Evolutionary conservation across 2,888 invertebrate species (phyloP).

Genomic region (Clitarchus hookeri): DNA sequence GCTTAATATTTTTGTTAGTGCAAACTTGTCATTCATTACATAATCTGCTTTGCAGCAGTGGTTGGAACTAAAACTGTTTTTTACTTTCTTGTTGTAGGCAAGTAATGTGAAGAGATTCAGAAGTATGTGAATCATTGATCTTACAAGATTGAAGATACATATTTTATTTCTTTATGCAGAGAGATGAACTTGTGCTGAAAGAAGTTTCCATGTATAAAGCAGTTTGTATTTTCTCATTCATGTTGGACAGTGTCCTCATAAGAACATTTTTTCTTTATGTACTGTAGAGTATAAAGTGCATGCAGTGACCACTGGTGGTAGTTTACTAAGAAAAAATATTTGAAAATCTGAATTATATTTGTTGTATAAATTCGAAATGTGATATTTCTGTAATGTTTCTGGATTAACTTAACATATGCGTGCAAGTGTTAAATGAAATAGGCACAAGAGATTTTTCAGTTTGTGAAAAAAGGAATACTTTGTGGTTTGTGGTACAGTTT

Average conservation of each 20-base stretch:
- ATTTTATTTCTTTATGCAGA: neutral
- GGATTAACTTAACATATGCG: neutral
- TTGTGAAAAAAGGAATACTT: neutral
- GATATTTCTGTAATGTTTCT: neutral
- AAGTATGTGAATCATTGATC: neutral
- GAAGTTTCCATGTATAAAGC: neutral
- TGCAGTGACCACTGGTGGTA: constrained; percentile 9
- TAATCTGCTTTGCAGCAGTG: neutral
- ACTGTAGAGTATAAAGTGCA: neutral
- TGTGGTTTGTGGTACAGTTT: neutral
- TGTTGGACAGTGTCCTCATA: neutral
- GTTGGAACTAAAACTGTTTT: neutral
- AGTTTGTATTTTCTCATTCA: neutral
- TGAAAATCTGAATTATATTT: neutral
- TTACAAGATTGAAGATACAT: neutral
- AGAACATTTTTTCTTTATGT: neutral
- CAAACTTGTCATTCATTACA: too few relatives aligned
- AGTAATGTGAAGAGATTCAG: neutral
- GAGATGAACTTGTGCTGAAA: neutral
- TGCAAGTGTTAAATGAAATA: neutral
- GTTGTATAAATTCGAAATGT: neutral
- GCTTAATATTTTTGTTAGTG: too few relatives aligned
- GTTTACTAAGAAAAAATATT: neutral
- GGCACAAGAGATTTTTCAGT: neutral
- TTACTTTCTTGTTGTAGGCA: neutral